A percentile compares a stretch with the other conserved stretches of the same genome.
These are phyloP conservation scores for Horisme vitalbata DNA, from an alignment of 2,888 invertebrate species.

Conservation along the genomic window DNA sequence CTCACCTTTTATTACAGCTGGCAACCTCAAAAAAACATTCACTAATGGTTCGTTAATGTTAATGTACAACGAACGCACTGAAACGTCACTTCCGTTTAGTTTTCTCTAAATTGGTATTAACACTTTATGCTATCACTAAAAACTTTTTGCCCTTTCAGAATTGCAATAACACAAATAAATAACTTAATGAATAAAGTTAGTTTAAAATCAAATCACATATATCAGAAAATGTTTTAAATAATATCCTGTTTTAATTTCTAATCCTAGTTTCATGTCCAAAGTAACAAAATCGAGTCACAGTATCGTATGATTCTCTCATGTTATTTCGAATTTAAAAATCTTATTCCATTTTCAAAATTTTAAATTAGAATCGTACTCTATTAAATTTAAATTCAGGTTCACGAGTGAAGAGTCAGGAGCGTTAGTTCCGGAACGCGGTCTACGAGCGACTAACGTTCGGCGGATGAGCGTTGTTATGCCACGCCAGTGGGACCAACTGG, in stretches of 20 bases:
- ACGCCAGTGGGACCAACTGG: slow-evolving; percentile 10
- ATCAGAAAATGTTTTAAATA: no score
- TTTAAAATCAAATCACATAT: no score
- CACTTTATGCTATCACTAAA: no score
- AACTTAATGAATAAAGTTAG: no score
- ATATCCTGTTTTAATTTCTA: no score
- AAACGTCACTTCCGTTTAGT: neutral
- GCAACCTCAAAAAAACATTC: slow-evolving; percentile 14
- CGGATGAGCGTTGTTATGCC: slow-evolving; percentile 23
- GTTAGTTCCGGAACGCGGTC: slow-evolving; percentile 49
- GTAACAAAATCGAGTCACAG: no score
- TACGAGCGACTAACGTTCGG: slow-evolving; percentile 56
- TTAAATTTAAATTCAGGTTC: slow-evolving; percentile 10
- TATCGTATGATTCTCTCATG: no score
- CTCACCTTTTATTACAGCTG: slow-evolving; percentile 29
- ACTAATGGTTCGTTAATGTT: slow-evolving; percentile 19
- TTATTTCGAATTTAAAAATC: no score
- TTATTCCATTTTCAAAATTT: slow-evolving; percentile 13
- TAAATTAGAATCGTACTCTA: no score
- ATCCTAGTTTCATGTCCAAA: neutral
- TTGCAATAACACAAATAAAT: no score
- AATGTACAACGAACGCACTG: slow-evolving; percentile 2
- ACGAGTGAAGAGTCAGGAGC: slow-evolving; percentile 23
- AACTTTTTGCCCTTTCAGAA: no score
- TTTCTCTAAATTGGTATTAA: neutral